These are phyloP conservation scores for Archilochus colubris DNA, from an alignment of 2,113 vertebrate species.

Conservation along the genomic window DNA sequence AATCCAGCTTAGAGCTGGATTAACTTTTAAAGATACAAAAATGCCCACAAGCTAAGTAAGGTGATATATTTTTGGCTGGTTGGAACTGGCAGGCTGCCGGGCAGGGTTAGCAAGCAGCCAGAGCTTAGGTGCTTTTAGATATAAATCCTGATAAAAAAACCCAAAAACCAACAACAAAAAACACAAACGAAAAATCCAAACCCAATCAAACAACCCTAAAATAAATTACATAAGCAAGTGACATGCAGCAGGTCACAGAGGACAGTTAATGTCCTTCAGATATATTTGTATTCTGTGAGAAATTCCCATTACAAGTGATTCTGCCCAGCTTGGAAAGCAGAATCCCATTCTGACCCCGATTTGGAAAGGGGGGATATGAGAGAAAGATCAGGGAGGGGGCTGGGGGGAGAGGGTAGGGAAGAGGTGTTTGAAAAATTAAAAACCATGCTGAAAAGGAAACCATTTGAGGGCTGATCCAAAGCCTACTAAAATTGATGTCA, in stretches of 20 bases:
- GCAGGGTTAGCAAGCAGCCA: not conserved
- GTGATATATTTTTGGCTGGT: constrained; percentile 52
- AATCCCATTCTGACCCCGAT: not conserved
- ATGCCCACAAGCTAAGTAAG: constrained; percentile 6
- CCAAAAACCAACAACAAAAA: not conserved
- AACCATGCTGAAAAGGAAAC: not conserved
- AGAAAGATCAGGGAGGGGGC: not conserved
- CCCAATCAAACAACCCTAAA: not conserved
- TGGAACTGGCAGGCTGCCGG: not conserved
- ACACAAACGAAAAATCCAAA: not conserved
- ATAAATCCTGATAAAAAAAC: constrained; percentile 25
- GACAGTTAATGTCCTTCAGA: not conserved
- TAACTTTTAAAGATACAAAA: constrained; percentile 68
- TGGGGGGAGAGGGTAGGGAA: not conserved
- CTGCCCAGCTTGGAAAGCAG: not conserved
- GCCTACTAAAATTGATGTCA: not conserved
- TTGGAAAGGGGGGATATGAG: not conserved
- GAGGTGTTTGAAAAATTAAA: not conserved
- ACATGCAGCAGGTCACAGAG: not conserved
- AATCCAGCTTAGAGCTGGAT: constrained; percentile 66
- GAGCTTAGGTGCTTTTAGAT: constrained; percentile 54
- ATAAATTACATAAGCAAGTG: constrained; percentile 10
- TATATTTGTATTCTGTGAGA: not conserved
- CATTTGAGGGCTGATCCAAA: not conserved
- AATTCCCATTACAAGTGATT: not conserved